Percentiles rank a stretch among this genome's conserved stretches.
Conservation (phyloP, 1,140 invertebrate genomes). For the Plutomurus gul region DNA sequence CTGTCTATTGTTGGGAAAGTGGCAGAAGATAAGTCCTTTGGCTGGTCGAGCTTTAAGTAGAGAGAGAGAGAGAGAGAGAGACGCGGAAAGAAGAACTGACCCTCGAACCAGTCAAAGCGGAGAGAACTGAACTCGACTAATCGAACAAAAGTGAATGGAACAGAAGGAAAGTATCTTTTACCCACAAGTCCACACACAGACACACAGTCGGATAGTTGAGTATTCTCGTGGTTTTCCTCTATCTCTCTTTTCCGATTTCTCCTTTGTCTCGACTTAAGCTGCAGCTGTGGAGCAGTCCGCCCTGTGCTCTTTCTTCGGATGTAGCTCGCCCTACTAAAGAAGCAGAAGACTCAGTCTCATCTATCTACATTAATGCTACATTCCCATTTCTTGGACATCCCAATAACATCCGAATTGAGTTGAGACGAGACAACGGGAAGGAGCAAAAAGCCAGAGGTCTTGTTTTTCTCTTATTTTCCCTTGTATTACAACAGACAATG, state of each 20-base stretch:
- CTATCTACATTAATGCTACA: slow-evolving; percentile 27
- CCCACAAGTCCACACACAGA: too few relatives aligned
- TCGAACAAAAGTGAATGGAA: neutral
- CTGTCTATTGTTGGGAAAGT: neutral
- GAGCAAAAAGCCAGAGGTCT: neutral
- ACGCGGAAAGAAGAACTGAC: slow-evolving; percentile 9
- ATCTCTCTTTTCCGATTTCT: too few relatives aligned
- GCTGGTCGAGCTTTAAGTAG: neutral
- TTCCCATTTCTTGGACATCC: slow-evolving; percentile 26
- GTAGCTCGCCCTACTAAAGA: neutral
- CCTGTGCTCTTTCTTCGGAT: neutral
- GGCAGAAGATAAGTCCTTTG: neutral
- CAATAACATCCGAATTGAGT: slow-evolving; percentile 24
- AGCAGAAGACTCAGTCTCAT: neutral
- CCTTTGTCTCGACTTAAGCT: too few relatives aligned
- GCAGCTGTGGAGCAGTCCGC: neutral
- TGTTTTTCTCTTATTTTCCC: neutral
- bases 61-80: neutral
- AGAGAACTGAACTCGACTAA: neutral
- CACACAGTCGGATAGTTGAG: too few relatives aligned
- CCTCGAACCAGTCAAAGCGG: neutral
- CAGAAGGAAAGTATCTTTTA: too few relatives aligned
- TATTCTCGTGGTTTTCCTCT: too few relatives aligned
- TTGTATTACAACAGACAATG: neutral
- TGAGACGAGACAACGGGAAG: neutral